phyloP scores from a whole-genome alignment of 2,888 invertebrate genomes.

The Hirtodrosophila duncani region DNA sequence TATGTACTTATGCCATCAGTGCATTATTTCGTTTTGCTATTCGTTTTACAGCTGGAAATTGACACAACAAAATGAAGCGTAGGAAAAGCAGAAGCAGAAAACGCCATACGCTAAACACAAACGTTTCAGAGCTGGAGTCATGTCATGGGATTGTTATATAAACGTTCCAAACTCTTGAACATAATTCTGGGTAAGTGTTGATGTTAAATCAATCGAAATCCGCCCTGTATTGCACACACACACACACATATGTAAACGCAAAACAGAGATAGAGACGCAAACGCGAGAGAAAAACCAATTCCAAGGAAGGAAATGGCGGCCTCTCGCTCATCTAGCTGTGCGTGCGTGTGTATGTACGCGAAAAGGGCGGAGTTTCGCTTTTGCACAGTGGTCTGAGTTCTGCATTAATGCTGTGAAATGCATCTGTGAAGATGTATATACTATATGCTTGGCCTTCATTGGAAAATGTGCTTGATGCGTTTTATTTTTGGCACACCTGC shows the following conservation, averaged over 20 bases:
- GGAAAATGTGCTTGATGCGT: background rate
- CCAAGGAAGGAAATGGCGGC: constrained; percentile 56
- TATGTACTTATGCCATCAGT: background rate
- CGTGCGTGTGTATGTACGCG: constrained; percentile 11
- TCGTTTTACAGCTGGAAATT: constrained; percentile 65
- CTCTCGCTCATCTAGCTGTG: constrained; percentile 15
- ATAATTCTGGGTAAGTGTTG: constrained; percentile 77
- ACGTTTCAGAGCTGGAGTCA: constrained; percentile 74
- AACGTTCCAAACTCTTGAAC: constrained; percentile 79
- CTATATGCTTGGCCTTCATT: constrained; percentile 23
- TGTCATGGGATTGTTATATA: constrained; percentile 79
- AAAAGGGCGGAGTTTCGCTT: constrained; percentile 55
- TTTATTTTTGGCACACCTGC: constrained; percentile 42
- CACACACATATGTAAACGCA: background rate
- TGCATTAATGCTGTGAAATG: constrained; percentile 22
- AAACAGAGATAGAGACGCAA: constrained; percentile 7
- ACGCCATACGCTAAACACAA: constrained; percentile 42
- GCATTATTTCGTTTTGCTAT: constrained; percentile 3
- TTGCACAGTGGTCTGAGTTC: constrained; percentile 56
- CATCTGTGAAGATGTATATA: constrained; percentile 12
- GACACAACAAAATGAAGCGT: constrained; percentile 76
- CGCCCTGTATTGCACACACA: constrained; percentile 23
- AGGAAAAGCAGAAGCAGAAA: constrained; percentile 74
- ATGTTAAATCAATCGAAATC: constrained; percentile 5
- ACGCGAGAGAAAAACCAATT: too few relatives aligned